phyloP scores from a whole-genome alignment of 1,140 invertebrate species.

The Bombus turneri region DNA sequence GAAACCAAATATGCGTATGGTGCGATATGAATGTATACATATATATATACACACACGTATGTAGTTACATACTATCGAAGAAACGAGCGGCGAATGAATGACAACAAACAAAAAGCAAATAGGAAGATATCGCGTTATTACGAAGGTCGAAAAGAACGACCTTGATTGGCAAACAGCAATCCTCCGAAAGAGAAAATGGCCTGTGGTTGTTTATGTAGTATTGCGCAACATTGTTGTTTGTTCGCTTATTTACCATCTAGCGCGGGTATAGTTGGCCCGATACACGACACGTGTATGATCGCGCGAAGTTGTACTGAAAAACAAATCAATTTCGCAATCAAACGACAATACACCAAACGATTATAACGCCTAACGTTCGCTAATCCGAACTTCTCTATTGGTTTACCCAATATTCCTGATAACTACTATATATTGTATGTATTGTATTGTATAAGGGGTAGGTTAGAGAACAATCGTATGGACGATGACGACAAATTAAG shows the following conservation, averaged over 20 bases:
- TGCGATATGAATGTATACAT: too few relatives aligned
- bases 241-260: background rate
- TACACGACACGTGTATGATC: background rate
- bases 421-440: too few relatives aligned
- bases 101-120: background rate
- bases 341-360: conserved; percentile 12
- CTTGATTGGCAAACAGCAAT: background rate
- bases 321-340: conserved; percentile 44
- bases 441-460: too few relatives aligned
- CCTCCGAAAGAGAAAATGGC: background rate
- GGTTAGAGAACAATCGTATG: too few relatives aligned
- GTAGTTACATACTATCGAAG: too few relatives aligned
- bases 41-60: too few relatives aligned
- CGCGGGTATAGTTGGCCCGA: background rate
- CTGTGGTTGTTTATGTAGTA: background rate
- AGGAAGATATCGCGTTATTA: background rate
- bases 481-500: too few relatives aligned
- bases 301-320: background rate
- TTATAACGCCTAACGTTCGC: background rate
- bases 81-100: background rate
- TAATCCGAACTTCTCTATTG: conserved; percentile 27
- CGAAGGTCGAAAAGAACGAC: conserved; percentile 9
- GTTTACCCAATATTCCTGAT: background rate
- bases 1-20: too few relatives aligned
- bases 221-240: background rate